Evolutionary conservation across 2,113 vertebrate species (phyloP), one percentile per base, ranked within the genome.

Genomic region (Azemiops feae): DNA sequence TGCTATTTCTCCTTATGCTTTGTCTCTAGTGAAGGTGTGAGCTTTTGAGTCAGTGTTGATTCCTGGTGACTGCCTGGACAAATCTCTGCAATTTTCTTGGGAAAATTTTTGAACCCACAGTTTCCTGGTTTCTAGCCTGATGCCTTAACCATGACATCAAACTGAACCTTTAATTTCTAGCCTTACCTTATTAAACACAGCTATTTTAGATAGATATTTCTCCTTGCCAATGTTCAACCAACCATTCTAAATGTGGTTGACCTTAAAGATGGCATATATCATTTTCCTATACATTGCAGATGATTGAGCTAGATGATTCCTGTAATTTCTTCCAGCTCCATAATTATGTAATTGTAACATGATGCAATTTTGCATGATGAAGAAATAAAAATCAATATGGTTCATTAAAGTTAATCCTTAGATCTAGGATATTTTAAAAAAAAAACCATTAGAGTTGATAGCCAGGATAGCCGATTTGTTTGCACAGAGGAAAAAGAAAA

Each of bases 91-190:
- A 34, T 74, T 74, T 34, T 74, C 14, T 14, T 74, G n/a, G 14
- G 5, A 74, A 74, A 14, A 16, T 34, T 34, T 74, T 74, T 14
- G n/a, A 74, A 34, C n/a, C 16, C 27, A 30, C 27, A 64, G 10
- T 10, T 3, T 60, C 58, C 30, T n/a, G 12, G 5, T 34, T 34
- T 18, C n/a, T 74, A 74, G n/a, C n/a, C 5, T 18, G n/a, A 34
- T 74, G 64, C 64, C 64, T 74, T 74, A 74, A 74, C 14, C 14
- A 18, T 18, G n/a, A 34, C 14, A 34, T 6, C n/a, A 74, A 74
- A 74, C n/a, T 74, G n/a, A 90, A 69, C 91, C 93, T 43, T 92
- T 93, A 58, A 92, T 87, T 81, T 58, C 20, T 88, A 88, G 34
- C 4, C 85, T 52, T 20, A 87, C 69, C 11, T 85, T 93, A 91